A percentile compares a stretch with the other conserved stretches of the same genome.
phyloP scores from a whole-genome alignment of 2,888 invertebrate species.

The Ennomos quercinarius region DNA sequence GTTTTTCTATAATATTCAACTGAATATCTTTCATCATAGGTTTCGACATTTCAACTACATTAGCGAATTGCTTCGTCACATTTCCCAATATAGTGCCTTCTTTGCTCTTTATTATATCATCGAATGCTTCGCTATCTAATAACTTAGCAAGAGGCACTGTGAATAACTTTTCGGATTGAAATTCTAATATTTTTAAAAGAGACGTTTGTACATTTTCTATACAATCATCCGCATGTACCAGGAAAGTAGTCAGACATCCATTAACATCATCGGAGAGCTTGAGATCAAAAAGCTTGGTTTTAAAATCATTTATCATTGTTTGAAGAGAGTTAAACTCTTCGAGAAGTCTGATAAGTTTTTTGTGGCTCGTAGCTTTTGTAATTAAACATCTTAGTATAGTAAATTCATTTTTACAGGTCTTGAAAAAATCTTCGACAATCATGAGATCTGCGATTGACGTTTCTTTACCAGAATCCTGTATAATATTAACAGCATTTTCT shows the following conservation, averaged over 20 bases:
- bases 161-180: conserved; percentile 60
- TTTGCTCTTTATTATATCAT: conserved; percentile 36
- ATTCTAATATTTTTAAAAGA: conserved; percentile 58
- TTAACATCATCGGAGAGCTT: conserved; percentile 56
- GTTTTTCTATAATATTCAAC: conserved; percentile 49
- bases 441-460: conserved; percentile 59
- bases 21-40: conserved; percentile 48
- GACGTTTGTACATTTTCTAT: conserved; percentile 56
- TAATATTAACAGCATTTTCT: conserved; percentile 59
- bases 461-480: conserved; percentile 58
- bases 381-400: conserved; percentile 63
- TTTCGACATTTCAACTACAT: conserved; percentile 47
- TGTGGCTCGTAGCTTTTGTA: conserved; percentile 61
- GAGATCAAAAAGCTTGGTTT: conserved; percentile 49
- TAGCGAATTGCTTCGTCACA: conserved; percentile 44
- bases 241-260: conserved; percentile 54
- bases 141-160: conserved; percentile 55
- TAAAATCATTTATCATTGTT: conserved; percentile 58
- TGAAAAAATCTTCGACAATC: conserved; percentile 67
- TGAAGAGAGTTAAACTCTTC: conserved; percentile 66
- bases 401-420: conserved; percentile 66
- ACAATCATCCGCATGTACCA: conserved; percentile 58
- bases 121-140: conserved; percentile 42
- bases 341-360: conserved; percentile 68
- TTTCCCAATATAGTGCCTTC: conserved; percentile 42